These are phyloP conservation scores for Latrodectus elegans DNA, from an alignment of 2,888 invertebrate genomes.

Conservation along the genomic window DNA sequence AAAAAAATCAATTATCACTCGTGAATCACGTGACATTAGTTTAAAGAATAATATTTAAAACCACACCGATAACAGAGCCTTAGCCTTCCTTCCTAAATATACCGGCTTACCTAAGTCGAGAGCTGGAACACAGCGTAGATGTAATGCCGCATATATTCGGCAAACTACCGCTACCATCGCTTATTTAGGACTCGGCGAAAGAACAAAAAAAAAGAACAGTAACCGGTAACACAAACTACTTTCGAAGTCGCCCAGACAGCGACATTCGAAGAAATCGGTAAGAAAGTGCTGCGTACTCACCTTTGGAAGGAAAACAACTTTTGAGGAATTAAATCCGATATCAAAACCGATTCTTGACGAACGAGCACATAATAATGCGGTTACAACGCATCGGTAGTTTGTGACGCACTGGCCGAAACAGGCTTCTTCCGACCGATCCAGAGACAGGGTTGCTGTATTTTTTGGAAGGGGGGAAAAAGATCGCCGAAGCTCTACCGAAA, in stretches of 20 bases:
- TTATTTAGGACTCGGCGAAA: constrained; percentile 13
- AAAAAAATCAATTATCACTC: too few species aligned
- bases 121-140: constrained; percentile 48
- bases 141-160: constrained; percentile 56
- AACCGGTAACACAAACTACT: too few species aligned
- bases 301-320: constrained; percentile 17
- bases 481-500: background rate
- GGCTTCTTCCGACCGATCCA: background rate
- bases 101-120: constrained; percentile 21
- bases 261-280: background rate
- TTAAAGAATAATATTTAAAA: too few species aligned
- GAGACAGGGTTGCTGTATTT: constrained; percentile 50
- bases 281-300: constrained; percentile 17
- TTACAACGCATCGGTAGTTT: constrained; percentile 11
- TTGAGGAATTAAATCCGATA: background rate
- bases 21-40: too few species aligned
- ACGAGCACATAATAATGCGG: background rate
- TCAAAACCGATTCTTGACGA: background rate
- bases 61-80: too few species aligned
- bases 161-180: constrained; percentile 55
- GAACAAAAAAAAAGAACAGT: background rate
- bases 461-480: background rate
- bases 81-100: background rate
- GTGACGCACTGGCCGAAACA: constrained; percentile 52
- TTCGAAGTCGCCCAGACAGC: too few species aligned